Evolutionary conservation across 2,113 vertebrate species (phyloP).

Genomic region (Engraulis encrasicolus): DNA sequence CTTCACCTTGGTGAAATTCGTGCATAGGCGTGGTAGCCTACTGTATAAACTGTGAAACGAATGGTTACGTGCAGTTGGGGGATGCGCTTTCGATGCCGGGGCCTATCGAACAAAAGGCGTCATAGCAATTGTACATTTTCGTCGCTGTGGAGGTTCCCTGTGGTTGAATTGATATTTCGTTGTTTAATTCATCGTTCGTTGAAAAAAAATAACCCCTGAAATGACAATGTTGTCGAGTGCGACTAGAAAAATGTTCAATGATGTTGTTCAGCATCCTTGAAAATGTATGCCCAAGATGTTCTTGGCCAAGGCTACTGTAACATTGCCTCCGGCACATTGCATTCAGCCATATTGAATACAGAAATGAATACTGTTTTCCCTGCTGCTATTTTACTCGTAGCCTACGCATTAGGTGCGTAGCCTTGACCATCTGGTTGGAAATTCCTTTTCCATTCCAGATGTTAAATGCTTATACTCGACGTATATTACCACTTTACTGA

Average conservation of each 20-base stretch:
- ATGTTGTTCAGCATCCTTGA: background rate
- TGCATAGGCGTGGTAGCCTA: slow-evolving; percentile 47
- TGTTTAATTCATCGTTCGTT: too few relatives aligned
- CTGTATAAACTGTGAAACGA: slow-evolving; percentile 12
- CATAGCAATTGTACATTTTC: background rate
- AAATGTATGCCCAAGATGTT: background rate
- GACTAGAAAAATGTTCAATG: background rate
- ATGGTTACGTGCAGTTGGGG: slow-evolving; percentile 34
- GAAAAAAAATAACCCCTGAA: background rate
- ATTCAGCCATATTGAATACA: slow-evolving; percentile 3
- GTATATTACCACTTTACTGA: background rate
- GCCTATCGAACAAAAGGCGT: slow-evolving; percentile 34
- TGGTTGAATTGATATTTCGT: background rate
- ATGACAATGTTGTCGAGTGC: background rate
- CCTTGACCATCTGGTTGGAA: background rate
- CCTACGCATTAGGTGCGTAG: background rate
- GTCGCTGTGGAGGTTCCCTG: background rate
- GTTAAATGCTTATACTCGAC: background rate
- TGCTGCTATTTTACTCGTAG: background rate
- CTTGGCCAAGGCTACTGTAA: background rate
- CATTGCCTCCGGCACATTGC: background rate
- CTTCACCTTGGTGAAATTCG: slow-evolving; percentile 33
- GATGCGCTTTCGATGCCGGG: slow-evolving; percentile 26
- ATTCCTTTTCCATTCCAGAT: background rate
- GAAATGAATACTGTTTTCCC: background rate